Evolutionary conservation across 2,797 vertebrate genomes (phyloP).

Genomic region (Halcyon chelicuti): DNA sequence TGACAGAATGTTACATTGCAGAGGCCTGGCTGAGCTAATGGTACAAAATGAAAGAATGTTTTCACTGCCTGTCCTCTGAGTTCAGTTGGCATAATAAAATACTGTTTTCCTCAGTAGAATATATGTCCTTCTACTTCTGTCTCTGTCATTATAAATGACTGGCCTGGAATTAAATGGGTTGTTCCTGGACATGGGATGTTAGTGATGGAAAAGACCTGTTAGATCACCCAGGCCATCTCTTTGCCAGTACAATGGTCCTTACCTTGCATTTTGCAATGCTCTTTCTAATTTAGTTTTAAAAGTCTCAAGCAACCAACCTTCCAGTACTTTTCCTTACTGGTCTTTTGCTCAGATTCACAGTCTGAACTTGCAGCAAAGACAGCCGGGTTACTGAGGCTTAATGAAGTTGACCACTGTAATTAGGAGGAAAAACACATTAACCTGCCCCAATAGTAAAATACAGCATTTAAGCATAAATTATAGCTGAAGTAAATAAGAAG

Average conservation of each 20-base stretch:
- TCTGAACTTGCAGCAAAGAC: neutral
- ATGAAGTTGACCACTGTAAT: neutral
- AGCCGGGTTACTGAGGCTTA: neutral
- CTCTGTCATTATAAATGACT: conserved; percentile 65
- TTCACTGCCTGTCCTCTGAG: conserved; percentile 67
- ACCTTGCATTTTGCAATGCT: conserved; percentile 14
- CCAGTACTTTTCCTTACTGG: neutral
- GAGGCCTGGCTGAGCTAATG: conserved; percentile 72
- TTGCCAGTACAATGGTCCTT: neutral
- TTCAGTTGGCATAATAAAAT: conserved; percentile 71
- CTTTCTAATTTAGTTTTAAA: conserved; percentile 4
- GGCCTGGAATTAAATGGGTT: conserved; percentile 63
- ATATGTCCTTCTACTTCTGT: conserved; percentile 64
- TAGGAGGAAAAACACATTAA: conserved; percentile 14
- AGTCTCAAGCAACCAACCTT: neutral
- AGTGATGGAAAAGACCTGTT: conserved; percentile 48
- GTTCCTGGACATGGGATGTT: conserved; percentile 38
- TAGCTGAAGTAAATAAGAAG: neutral
- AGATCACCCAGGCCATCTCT: neutral
- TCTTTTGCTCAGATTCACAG: neutral
- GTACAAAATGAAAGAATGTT: conserved; percentile 72
- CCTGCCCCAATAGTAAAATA: neutral
- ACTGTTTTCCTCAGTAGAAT: conserved; percentile 57
- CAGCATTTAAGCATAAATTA: neutral
- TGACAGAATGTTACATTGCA: conserved; percentile 73